Conservation (phyloP, 2,113 vertebrate species). For the Tetrax tetrax region DNA sequence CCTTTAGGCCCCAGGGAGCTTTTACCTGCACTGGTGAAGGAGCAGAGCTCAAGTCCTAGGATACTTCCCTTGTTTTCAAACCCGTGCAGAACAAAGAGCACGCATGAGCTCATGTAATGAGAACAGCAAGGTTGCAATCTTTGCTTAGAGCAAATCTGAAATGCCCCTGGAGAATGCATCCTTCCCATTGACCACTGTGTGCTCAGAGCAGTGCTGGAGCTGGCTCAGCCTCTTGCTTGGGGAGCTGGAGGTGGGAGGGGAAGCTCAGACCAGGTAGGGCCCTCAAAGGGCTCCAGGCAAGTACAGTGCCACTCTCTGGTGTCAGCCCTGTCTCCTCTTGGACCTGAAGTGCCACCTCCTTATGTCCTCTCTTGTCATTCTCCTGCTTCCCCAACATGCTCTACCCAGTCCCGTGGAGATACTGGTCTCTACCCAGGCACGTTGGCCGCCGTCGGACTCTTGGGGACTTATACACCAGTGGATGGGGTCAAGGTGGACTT, state of each 20-base stretch:
- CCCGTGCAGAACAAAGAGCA: neutral
- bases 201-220: neutral
- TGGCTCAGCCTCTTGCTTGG: neutral
- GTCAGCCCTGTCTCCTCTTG: neutral
- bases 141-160: neutral
- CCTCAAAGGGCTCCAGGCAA: neutral
- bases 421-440: slow-evolving; percentile 95
- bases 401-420: slow-evolving; percentile 90
- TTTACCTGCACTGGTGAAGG: neutral
- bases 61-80: neutral
- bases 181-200: neutral
- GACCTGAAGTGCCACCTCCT: slow-evolving; percentile 23
- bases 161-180: neutral
- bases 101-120: fast-evolving
- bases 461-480: slow-evolving; percentile 94
- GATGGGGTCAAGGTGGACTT: slow-evolving; percentile 94
- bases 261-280: neutral
- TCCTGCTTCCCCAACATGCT: slow-evolving; percentile 78
- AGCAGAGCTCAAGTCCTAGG: neutral
- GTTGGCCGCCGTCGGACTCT: slow-evolving; percentile 92
- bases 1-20: neutral
- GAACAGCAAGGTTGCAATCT: neutral
- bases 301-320: neutral
- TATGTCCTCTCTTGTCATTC: slow-evolving; percentile 82
- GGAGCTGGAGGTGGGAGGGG: neutral